Percentiles rank a stretch among this genome's conserved stretches.
These are phyloP conservation scores for Poecilia velifera DNA, from an alignment of 2,797 vertebrate species.

Conservation along the genomic window DNA sequence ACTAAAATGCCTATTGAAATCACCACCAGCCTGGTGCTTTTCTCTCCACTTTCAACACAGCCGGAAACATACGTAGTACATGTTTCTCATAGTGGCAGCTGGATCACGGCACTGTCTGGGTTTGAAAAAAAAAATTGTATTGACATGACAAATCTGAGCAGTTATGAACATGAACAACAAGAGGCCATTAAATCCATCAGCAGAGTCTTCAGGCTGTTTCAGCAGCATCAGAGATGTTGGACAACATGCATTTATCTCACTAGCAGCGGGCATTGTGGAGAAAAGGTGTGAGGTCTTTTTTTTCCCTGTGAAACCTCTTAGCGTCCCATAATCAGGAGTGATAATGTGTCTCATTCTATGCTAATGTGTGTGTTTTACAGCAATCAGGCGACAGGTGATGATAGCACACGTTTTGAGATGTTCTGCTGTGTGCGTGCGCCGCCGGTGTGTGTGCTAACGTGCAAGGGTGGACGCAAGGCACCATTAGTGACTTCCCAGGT, in stretches of 20 bases:
- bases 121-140: slow-evolving; percentile 59
- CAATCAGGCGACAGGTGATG: slow-evolving; percentile 84
- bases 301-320: slow-evolving; percentile 80
- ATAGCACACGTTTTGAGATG: slow-evolving; percentile 79
- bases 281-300: slow-evolving; percentile 81
- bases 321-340: slow-evolving; percentile 81
- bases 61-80: slow-evolving; percentile 55
- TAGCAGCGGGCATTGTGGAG: slow-evolving; percentile 79
- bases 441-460: slow-evolving; percentile 49
- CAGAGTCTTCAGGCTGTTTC: slow-evolving; percentile 80
- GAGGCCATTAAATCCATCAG: slow-evolving; percentile 81
- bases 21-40: slow-evolving; percentile 27
- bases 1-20: slow-evolving; percentile 54
- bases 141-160: slow-evolving; percentile 70
- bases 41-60: slow-evolving; percentile 44
- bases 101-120: slow-evolving; percentile 49
- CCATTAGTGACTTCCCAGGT: slow-evolving; percentile 88
- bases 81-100: slow-evolving; percentile 57
- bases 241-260: slow-evolving; percentile 82
- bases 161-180: slow-evolving; percentile 71
- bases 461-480: slow-evolving; percentile 80
- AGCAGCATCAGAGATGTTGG: slow-evolving; percentile 73
- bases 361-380: slow-evolving; percentile 86
- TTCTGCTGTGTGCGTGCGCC: slow-evolving; percentile 56
- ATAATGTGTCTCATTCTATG: slow-evolving; percentile 85